These are phyloP conservation scores for Casuarius casuarius DNA, from an alignment of 2,113 vertebrate species.

Conservation along the genomic window DNA sequence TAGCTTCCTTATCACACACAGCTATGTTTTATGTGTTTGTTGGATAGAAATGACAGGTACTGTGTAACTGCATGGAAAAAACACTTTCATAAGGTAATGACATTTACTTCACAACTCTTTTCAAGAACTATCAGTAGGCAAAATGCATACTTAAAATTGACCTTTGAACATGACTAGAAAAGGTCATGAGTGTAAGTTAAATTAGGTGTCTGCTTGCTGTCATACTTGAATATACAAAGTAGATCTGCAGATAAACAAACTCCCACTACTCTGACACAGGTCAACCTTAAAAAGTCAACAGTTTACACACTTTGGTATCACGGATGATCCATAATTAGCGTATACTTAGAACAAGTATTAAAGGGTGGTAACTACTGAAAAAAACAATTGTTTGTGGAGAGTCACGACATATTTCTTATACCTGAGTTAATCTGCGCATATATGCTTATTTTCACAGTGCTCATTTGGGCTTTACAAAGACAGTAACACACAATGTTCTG, in stretches of 20 bases:
- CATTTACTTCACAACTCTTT: not conserved
- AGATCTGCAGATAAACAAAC: not conserved
- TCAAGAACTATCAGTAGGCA: not conserved
- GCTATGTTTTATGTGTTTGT: not conserved
- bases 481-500: not conserved
- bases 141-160: not conserved
- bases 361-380: not conserved
- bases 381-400: not conserved
- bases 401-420: not conserved
- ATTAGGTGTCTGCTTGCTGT: not conserved
- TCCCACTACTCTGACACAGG: not conserved
- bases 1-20: not conserved
- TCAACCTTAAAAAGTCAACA: not conserved
- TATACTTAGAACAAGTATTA: not conserved
- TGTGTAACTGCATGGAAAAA: not conserved
- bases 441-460: not conserved
- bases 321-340: not conserved
- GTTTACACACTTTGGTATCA: not conserved
- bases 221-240: not conserved
- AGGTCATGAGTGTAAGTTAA: not conserved
- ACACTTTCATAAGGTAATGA: not conserved
- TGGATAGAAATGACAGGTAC: not conserved
- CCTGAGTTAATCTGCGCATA: fast-evolving
- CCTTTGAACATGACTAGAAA: not conserved
- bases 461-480: not conserved